Conservation (phyloP, 2,888 invertebrate species). For the Lapara coniferarum region DNA sequence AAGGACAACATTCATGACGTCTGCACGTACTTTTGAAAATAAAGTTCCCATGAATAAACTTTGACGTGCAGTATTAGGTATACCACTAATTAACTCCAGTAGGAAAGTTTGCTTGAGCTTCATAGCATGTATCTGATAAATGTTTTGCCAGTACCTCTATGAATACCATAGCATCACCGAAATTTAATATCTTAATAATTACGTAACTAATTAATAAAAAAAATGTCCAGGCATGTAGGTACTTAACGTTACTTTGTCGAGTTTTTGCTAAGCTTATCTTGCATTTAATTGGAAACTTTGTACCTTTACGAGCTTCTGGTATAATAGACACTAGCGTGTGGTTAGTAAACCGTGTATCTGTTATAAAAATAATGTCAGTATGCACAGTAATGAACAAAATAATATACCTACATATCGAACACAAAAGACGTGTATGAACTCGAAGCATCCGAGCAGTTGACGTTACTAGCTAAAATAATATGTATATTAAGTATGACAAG, state of each 20-base stretch:
- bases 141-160: neutral
- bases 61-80: slow-evolving; percentile 10
- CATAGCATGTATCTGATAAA: neutral
- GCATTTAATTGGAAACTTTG: neutral
- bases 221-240: neutral
- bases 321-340: neutral
- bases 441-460: slow-evolving; percentile 34
- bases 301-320: neutral
- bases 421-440: slow-evolving; percentile 38
- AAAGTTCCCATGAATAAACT: slow-evolving; percentile 3
- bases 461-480: slow-evolving; percentile 45
- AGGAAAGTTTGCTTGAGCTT: slow-evolving; percentile 4
- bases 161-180: neutral
- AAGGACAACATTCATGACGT: slow-evolving; percentile 4
- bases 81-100: slow-evolving; percentile 1
- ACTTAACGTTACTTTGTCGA: neutral
- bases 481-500: slow-evolving; percentile 43
- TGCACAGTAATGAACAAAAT: slow-evolving; percentile 42
- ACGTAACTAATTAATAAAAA: neutral
- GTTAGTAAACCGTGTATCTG: slow-evolving; percentile 19
- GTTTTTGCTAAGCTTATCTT: neutral
- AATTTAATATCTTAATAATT: neutral
- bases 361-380: slow-evolving; percentile 32
- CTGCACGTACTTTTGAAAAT: slow-evolving; percentile 3
- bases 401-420: slow-evolving; percentile 37